Evolutionary conservation across 2,113 vertebrate species (phyloP), one percentile per base, ranked within the genome.

Genomic region (Atractosteus spatula): DNA sequence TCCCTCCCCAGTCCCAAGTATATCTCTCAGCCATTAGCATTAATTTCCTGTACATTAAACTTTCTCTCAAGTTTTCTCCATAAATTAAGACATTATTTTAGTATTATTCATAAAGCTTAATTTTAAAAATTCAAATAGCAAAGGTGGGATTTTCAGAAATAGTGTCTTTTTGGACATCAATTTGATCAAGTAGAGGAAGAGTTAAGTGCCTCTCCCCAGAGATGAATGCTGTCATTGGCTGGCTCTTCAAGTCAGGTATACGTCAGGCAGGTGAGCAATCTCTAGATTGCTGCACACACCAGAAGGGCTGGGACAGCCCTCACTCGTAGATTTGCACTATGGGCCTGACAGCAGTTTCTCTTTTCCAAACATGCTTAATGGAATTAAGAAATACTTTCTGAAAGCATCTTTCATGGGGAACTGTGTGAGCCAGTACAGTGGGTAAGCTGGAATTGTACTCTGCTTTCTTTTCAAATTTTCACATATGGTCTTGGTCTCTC

Each of bases 351-450:
- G 80, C 82, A 87, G 82, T 83, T 45, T 55, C 64, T 62, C 6
- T 41, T 56, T 87, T 86, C 81, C 78, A 84, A 89, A 84, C 83
- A 92, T 94, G 90, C 91, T 89, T 83, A 83, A 80, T 80, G 87
- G 84, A 81, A 79, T 87, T 74, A 86, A 87, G 86, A 85, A 86
- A 84, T 81, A 81, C 77, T 81, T 87, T 78, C 85, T 83, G 88
- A 83, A 82, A 76, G 82, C 84, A 82, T 80, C 83, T 88, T 84
- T 92, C 83, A 95, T 98, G 95, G 96, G 96, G 79, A 97, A 87
- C 90, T 98, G 96, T 88, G 89, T 96, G 87, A 97, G 95, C 87
- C 89, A 94, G 72, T 92, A 94, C 83, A 94, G 92, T 79, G 86
- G 96, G 96, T 98, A 93, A 97, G 94, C 91, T 54, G 51, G 59